Evolutionary conservation across 2,888 invertebrate genomes (phyloP).

Genomic region (Limulus polyphemus): DNA sequence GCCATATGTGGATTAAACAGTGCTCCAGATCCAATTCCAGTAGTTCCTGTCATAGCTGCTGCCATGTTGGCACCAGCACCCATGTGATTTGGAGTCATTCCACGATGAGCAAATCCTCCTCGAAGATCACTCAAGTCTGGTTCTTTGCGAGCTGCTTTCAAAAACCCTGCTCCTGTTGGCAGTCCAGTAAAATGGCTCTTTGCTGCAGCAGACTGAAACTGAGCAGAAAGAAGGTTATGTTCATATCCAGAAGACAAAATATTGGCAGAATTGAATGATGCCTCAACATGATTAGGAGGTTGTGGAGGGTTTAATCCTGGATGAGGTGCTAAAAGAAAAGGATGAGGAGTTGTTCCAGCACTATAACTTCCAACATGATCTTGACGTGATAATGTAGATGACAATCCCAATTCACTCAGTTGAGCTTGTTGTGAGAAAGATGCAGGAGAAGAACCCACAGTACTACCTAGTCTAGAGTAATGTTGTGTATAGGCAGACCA

Average conservation of each 20-base stretch:
- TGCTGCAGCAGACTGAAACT: conserved; percentile 12
- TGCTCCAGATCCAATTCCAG: conserved; percentile 15
- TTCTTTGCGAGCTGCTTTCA: conserved; percentile 4
- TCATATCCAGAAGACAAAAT: conserved; percentile 13
- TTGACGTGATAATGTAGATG: conserved; percentile 22
- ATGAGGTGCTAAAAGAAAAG: conserved; percentile 19
- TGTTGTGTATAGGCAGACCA: conserved; percentile 28
- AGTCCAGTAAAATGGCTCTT: conserved; percentile 18
- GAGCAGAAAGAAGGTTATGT: conserved; percentile 21
- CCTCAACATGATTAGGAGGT: conserved; percentile 15
- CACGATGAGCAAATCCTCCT: conserved; percentile 25
- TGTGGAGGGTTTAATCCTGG: conserved; percentile 25
- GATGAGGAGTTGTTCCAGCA: conserved; percentile 15
- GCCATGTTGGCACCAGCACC: conserved; percentile 12
- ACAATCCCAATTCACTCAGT: conserved; percentile 22
- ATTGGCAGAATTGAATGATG: conserved; percentile 13
- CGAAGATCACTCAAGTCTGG: conserved; percentile 22
- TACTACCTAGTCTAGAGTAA: conserved; percentile 24
- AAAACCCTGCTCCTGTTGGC: conserved; percentile 16
- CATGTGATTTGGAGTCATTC: conserved; percentile 5
- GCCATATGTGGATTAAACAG: conserved; percentile 24
- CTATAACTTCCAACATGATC: conserved; percentile 23
- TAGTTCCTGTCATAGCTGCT: conserved; percentile 14
- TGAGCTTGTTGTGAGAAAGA: conserved; percentile 12
- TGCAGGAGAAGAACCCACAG: conserved; percentile 20